These are phyloP conservation scores for Tiliacea aurago DNA, from an alignment of 2,888 invertebrate genomes.

Conservation along the genomic window DNA sequence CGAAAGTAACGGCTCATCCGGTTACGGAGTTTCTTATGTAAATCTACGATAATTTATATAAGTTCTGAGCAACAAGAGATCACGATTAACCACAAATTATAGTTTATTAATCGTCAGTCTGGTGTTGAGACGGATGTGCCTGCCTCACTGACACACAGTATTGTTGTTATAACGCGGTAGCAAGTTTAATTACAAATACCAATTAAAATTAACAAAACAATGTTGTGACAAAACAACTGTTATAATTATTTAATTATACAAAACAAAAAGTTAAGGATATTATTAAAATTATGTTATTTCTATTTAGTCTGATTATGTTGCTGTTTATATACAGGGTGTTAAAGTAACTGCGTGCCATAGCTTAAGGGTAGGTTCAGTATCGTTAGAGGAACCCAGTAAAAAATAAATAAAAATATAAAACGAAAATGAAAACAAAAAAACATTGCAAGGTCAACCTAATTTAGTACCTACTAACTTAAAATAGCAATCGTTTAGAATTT, in stretches of 20 bases:
- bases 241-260: conserved; percentile 14
- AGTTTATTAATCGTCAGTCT: conserved; percentile 25
- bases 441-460: too few relatives aligned
- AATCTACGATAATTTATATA: conserved; percentile 29
- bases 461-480: too few relatives aligned
- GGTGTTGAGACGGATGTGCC: conserved; percentile 41
- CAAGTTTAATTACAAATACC: conserved; percentile 25
- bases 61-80: conserved; percentile 20
- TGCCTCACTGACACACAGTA: background rate
- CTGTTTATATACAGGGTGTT: too few relatives aligned
- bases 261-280: conserved; percentile 24
- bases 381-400: too few relatives aligned
- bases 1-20: background rate
- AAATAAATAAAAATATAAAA: too few relatives aligned
- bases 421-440: too few relatives aligned
- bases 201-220: conserved; percentile 32
- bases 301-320: background rate
- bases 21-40: conserved; percentile 32
- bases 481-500: too few relatives aligned
- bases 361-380: too few relatives aligned
- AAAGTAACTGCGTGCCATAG: too few relatives aligned
- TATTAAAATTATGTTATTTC: background rate
- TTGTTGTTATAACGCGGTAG: conserved; percentile 27
- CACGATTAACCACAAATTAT: conserved; percentile 55
- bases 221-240: conserved; percentile 8